Evolutionary conservation across 1,140 invertebrate species (phyloP).

Genomic region (Zaprionus africanus): DNA sequence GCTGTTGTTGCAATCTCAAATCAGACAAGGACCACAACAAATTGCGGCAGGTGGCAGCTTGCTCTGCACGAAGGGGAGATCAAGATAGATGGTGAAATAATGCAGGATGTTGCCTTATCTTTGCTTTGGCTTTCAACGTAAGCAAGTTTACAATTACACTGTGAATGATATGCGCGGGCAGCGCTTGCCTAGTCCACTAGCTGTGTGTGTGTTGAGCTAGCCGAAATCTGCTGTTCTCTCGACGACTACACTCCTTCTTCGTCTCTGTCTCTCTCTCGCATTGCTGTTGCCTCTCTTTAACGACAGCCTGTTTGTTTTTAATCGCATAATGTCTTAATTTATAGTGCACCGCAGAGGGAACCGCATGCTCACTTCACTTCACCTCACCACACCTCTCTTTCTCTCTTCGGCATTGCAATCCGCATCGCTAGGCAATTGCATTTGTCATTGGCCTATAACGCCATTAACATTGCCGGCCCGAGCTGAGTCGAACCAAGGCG

Average conservation of each 20-base stretch:
- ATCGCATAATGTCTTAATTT: slow-evolving; percentile 84
- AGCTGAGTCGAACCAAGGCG: background rate
- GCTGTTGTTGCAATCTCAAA: slow-evolving; percentile 32
- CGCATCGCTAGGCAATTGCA: slow-evolving; percentile 69
- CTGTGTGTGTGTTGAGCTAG: slow-evolving; percentile 17
- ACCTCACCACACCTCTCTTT: background rate
- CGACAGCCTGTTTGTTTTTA: slow-evolving; percentile 83
- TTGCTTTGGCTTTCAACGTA: background rate
- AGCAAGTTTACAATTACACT: slow-evolving; percentile 1
- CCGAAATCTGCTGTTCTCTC: slow-evolving; percentile 34
- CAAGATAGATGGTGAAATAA: slow-evolving; percentile 33
- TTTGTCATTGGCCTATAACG: slow-evolving; percentile 81
- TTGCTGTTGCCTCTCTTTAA: slow-evolving; percentile 50
- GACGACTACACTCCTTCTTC: slow-evolving; percentile 4
- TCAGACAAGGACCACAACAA: slow-evolving; percentile 24
- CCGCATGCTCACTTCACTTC: slow-evolving; percentile 17
- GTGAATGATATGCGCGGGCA: background rate
- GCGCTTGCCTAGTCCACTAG: background rate
- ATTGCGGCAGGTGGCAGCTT: slow-evolving; percentile 3
- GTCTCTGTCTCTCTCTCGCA: slow-evolving; percentile 9
- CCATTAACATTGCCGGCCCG: slow-evolving; percentile 67
- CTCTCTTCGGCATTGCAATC: slow-evolving; percentile 34
- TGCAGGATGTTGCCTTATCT: slow-evolving; percentile 18
- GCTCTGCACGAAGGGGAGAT: slow-evolving; percentile 29
- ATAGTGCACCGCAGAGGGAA: slow-evolving; percentile 68